Conservation (phyloP, 1,140 invertebrate species). For the Ephestia elutella region DNA sequence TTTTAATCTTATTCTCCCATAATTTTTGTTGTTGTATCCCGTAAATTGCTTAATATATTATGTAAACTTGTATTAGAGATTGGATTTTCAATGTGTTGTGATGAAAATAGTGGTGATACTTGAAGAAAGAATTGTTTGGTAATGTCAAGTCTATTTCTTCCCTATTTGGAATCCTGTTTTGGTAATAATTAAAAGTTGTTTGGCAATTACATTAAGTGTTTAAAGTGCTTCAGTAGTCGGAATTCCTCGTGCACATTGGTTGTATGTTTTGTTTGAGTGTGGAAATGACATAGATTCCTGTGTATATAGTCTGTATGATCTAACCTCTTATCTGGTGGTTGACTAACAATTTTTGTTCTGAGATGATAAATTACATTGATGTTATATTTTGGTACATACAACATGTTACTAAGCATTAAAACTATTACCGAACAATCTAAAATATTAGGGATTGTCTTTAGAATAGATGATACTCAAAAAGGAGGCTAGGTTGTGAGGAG, state of each 20-base stretch:
- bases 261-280: neutral
- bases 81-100: neutral
- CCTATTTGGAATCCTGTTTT: slow-evolving; percentile 1
- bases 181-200: neutral
- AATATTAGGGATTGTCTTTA: too few relatives aligned
- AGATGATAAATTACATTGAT: too few relatives aligned
- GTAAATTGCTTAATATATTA: neutral
- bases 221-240: neutral
- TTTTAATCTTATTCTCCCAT: slow-evolving; percentile 2
- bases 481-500: too few relatives aligned
- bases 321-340: neutral
- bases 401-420: too few relatives aligned
- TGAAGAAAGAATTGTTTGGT: neutral
- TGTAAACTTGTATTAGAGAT: neutral
- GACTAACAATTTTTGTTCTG: neutral
- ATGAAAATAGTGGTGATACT: neutral
- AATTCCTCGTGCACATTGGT: neutral
- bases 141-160: neutral
- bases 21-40: neutral
- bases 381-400: too few relatives aligned
- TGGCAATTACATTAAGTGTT: neutral
- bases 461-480: too few relatives aligned
- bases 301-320: neutral
- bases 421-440: too few relatives aligned
- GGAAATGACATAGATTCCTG: neutral